Evolutionary conservation across 2,113 vertebrate species (phyloP).

Genomic region (Corythoichthys haematopterus): DNA sequence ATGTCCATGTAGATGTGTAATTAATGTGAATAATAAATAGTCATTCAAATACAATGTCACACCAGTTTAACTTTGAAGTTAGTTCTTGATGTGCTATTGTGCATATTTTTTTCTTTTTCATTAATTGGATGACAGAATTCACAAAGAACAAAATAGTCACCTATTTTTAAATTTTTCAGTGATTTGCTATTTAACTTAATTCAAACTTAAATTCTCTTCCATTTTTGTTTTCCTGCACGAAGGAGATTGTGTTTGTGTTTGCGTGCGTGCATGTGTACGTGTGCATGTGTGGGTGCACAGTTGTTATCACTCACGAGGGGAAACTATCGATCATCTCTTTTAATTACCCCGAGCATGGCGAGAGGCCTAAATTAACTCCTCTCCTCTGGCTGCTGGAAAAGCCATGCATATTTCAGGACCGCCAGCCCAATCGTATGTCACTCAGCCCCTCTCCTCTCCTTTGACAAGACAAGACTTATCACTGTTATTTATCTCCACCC

Average conservation of each 20-base stretch:
- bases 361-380: constrained; percentile 78
- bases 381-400: constrained; percentile 70
- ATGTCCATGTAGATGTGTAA: no score
- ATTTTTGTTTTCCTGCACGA: constrained; percentile 6
- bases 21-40: no score
- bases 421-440: constrained; percentile 70
- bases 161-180: no score
- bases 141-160: neutral
- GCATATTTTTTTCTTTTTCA: neutral
- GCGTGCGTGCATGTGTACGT: constrained; percentile 8
- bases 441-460: constrained; percentile 64
- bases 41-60: neutral
- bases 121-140: neutral
- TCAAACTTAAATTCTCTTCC: constrained; percentile 1
- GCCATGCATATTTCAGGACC: constrained; percentile 79
- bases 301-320: constrained; percentile 73
- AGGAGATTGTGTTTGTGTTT: constrained; percentile 17
- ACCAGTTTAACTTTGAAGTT: neutral
- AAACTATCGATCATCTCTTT: constrained; percentile 80
- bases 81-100: neutral
- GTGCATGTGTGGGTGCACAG: constrained; percentile 42
- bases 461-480: constrained; percentile 72
- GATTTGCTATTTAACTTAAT: neutral
- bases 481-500: constrained; percentile 68
- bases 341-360: constrained; percentile 78